Conservation (phyloP, 2,888 invertebrate species). For the Xanthorhoe spadicearia region DNA sequence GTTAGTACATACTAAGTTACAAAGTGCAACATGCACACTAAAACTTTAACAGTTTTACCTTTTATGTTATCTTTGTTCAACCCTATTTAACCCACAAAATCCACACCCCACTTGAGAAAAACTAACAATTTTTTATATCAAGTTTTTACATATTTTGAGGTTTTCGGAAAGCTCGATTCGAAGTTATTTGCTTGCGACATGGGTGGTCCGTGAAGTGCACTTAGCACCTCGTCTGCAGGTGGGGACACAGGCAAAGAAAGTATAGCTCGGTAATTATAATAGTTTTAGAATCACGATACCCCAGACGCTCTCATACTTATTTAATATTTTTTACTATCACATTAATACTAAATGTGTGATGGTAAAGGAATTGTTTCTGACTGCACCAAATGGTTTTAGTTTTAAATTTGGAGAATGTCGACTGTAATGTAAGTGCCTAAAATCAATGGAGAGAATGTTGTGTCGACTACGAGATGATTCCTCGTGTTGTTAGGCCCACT, state of each 20-base stretch:
- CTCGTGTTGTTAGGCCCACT: too few species aligned
- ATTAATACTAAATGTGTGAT: too few species aligned
- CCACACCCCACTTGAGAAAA: conserved; percentile 25
- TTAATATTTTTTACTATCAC: too few species aligned
- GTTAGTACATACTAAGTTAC: too few species aligned
- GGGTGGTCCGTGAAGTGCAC: conserved; percentile 64
- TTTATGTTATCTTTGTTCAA: conserved; percentile 25
- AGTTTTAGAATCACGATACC: too few species aligned
- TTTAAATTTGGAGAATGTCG: too few species aligned
- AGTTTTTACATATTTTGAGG: conserved; percentile 37
- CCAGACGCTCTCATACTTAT: too few species aligned
- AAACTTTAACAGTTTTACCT: background rate
- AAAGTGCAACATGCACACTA: background rate
- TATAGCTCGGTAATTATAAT: conserved; percentile 24
- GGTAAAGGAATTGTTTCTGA: too few species aligned
- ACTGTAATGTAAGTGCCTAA: too few species aligned
- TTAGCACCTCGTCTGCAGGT: conserved; percentile 49
- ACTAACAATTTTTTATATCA: conserved; percentile 43
- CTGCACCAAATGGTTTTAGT: too few species aligned
- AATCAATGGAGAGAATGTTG: too few species aligned
- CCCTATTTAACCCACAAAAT: conserved; percentile 20
- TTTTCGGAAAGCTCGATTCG: conserved; percentile 56
- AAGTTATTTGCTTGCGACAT: conserved; percentile 51
- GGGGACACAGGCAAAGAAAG: conserved; percentile 15
- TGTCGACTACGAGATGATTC: too few species aligned